Evolutionary conservation across 2,888 invertebrate species (phyloP), one percentile per base, ranked within the genome.

Genomic region (Drosophila mimetica): DNA sequence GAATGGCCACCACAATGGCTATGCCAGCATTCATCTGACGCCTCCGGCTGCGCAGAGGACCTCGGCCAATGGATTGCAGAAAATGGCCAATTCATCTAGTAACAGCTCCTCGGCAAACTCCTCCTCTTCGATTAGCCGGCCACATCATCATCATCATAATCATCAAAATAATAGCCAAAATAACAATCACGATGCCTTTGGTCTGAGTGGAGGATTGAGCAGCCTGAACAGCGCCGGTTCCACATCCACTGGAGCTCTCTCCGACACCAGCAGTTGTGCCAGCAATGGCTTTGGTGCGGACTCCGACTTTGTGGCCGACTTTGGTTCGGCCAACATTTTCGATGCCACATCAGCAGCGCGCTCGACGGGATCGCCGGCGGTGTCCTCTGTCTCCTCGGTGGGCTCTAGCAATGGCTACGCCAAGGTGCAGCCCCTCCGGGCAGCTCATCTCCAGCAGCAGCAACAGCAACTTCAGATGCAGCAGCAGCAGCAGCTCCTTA

Each of bases 311-410:
- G 94, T 94, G 79, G 95, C 95, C 77, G 95, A 95, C 91, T 95
- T 95, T 90, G 94, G 94, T 76, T 93, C 94, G 71, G 95, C 95
- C 71, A 94, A 94, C 89, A 95, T 95, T 81, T 95, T 95, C 90
- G 94, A 94, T 91, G 93, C 94, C 90, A 93, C 89, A n/a, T 88
- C 90, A 60, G 89, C 90, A 60, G 89, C 89, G 32, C 82, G 84
- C 64, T 88, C 90, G 30, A 75, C 85, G 7, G 83, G 82, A 37
- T 90, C 89, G 9, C 89, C 86, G 53, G 83, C 86, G 22, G 90
- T 78, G 34, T 85, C 87, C 37, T 86, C 85, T 58, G 77, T 79
- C 30, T 86, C 88, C 28, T 87, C 79, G 58, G 77, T 88, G 13
- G 79, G 84, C 32, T 89, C 81, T 47, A 87, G 86, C 71, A 91